Evolutionary conservation across 2,797 vertebrate genomes (phyloP).

Genomic region (Mus caroli): DNA sequence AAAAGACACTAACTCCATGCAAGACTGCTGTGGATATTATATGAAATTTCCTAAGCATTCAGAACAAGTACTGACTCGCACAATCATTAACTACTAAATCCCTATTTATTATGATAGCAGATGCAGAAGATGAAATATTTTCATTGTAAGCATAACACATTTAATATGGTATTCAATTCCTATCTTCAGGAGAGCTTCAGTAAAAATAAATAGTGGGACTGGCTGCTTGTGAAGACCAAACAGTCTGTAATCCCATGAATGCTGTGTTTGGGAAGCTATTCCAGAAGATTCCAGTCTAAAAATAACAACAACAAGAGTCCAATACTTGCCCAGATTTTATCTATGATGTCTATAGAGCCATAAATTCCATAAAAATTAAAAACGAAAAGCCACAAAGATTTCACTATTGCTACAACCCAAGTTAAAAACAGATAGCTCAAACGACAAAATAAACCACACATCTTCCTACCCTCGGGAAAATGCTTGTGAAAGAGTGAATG

Average conservation of each 20-base stretch:
- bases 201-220: conserved; percentile 64
- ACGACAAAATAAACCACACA: conserved; percentile 66
- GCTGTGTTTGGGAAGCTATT: conserved; percentile 68
- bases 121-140: conserved; percentile 65
- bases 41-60: not conserved
- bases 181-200: conserved; percentile 65
- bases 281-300: conserved; percentile 69
- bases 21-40: not conserved
- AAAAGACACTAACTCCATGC: not conserved
- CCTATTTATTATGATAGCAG: conserved; percentile 66
- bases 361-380: conserved; percentile 80
- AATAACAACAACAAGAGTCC: conserved; percentile 74
- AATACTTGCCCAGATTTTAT: conserved; percentile 69
- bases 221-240: conserved; percentile 62
- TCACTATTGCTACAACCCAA: conserved; percentile 61
- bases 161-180: conserved; percentile 70
- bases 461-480: conserved; percentile 52
- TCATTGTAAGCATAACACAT: conserved; percentile 63
- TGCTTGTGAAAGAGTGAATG: not conserved
- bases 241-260: conserved; percentile 58
- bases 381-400: conserved; percentile 72
- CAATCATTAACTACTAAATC: conserved; percentile 64
- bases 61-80: conserved; percentile 3
- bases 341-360: conserved; percentile 74
- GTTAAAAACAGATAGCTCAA: conserved; percentile 75